phyloP scores from a whole-genome alignment of 2,888 invertebrate species.

The Girardia tigrina region DNA sequence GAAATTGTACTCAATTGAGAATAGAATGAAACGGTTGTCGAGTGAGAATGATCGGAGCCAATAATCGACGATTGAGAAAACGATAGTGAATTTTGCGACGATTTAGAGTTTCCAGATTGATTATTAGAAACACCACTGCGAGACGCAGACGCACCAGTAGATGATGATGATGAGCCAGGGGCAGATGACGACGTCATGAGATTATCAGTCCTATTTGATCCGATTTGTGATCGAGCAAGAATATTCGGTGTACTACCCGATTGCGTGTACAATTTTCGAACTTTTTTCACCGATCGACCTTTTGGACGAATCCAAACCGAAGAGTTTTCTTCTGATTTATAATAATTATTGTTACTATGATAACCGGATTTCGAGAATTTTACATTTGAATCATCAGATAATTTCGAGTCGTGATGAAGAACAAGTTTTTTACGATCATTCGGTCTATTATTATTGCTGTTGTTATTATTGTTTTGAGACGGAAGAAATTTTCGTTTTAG shows the following conservation, averaged over 20 bases:
- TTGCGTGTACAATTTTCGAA: neutral
- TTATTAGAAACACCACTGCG: too few relatives aligned
- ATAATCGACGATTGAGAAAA: constrained; percentile 6
- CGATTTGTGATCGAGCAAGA: neutral
- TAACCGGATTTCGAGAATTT: neutral
- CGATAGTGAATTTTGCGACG: neutral
- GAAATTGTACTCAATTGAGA: constrained; percentile 23
- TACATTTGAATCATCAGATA: neutral
- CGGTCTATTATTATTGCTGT: too few relatives aligned
- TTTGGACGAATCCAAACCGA: constrained; percentile 1
- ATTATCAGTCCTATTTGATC: neutral
- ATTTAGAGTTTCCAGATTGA: too few relatives aligned
- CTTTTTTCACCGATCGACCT: constrained; percentile 13
- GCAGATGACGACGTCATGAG: neutral
- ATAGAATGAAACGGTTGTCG: constrained; percentile 1
- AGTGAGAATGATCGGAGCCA: neutral
- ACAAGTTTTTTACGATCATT: constrained; percentile 6
- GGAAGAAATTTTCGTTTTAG: neutral
- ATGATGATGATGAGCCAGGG: neutral
- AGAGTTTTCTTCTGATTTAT: neutral
- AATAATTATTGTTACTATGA: neutral
- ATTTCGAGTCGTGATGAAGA: too few relatives aligned
- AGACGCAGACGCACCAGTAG: too few relatives aligned
- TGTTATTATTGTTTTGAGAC: neutral
- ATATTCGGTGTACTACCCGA: constrained; percentile 18